Evolutionary conservation across 2,888 invertebrate genomes (phyloP), one percentile per base, ranked within the genome.

Genomic region (Chrysolina oricalcia): DNA sequence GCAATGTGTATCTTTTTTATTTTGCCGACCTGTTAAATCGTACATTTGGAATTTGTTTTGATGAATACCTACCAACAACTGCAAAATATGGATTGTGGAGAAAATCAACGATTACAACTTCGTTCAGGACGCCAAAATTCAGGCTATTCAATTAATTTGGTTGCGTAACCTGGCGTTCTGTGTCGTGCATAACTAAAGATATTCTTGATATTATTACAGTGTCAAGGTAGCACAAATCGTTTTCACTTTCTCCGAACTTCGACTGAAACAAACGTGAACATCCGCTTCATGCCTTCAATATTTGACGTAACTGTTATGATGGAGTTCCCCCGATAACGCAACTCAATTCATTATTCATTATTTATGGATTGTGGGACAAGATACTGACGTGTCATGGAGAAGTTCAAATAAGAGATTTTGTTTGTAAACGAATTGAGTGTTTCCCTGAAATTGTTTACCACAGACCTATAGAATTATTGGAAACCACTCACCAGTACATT

Each of bases 211-310:
- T 77, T 80, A 75, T 78, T 80, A 78, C 78, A 81, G 80, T 82
- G 81, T 82, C 81, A 81, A 81, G 81, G 82, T 80, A 76, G 75
- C 76, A 73, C 75, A 59, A 78, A 78, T 78, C 75, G 80, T 81
- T 83, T 84, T 84, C 82, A 84, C 84, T 83, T 84, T 84, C 83
- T 79, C 82, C 81, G 66, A 82, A 78, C 64, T 75, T 77, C 78
- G 74, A 73, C 72, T 70, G 69, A 74, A 66, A 74, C 78, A 77
- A 77, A 77, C 72, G 78, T 53, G 62, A 68, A 78, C 79, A 83
- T 82, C 81, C 82, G 81, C 78, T 82, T 83, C 77, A 67, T 35
- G 67, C 17, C 56, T 70, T 62, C 68, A 63, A 50, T 67, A 67
- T 74, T 66, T 73, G 70, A 71, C 68, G 67, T 67, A 73, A 59